Conservation (phyloP, 2,797 vertebrate genomes). For the Enteromius argenteus region DNA sequence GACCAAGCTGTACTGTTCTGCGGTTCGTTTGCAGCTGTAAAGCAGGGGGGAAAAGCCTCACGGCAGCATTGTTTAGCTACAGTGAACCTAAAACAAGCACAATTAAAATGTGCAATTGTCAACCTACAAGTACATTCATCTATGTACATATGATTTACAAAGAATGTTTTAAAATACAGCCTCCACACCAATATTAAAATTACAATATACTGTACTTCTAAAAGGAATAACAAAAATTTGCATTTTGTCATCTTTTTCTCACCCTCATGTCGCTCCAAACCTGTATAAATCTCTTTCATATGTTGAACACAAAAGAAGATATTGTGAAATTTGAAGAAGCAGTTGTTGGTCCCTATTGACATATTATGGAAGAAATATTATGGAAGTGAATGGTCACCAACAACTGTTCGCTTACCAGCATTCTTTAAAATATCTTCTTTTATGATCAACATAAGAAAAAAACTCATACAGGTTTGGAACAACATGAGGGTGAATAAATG, state of each 20-base stretch:
- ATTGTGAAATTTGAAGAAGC: not conserved
- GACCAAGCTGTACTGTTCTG: not conserved
- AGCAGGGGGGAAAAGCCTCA: not conserved
- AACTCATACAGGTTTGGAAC: too few relatives aligned
- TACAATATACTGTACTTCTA: not conserved
- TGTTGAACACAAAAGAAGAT: not conserved
- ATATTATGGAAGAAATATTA: not conserved
- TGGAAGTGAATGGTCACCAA: not conserved
- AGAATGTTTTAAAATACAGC: not conserved
- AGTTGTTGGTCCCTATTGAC: not conserved
- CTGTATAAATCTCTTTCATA: not conserved
- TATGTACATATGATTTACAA: not conserved
- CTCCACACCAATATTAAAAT: not conserved
- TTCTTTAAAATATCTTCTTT: too few relatives aligned
- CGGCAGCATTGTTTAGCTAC: not conserved
- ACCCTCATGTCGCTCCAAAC: not conserved
- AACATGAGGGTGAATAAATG: too few relatives aligned
- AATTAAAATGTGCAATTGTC: not conserved
- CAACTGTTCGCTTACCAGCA: too few relatives aligned
- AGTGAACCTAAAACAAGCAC: not conserved
- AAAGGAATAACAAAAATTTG: not conserved
- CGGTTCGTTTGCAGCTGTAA: constrained; percentile 9
- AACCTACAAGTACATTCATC: not conserved
- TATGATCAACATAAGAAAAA: too few relatives aligned
- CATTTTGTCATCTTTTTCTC: not conserved